A percentile compares a stretch with the other conserved stretches of the same genome.
Evolutionary conservation across 2,797 vertebrate genomes (phyloP).

Genomic region (Xyrichtys novacula): DNA sequence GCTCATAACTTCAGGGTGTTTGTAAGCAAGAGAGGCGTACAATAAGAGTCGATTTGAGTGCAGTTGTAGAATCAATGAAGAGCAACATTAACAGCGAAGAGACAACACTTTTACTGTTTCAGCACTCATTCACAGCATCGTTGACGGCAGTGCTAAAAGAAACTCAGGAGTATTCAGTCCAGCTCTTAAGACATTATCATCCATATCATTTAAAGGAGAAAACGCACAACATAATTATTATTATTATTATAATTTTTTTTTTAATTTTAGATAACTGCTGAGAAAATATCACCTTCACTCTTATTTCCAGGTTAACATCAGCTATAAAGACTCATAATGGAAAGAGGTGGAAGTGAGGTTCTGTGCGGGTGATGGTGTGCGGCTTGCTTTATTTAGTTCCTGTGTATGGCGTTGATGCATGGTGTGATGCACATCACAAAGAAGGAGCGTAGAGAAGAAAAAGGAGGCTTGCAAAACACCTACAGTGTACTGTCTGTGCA

Average conservation of each 20-base stretch:
- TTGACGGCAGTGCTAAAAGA: neutral
- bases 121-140: conserved; percentile 19
- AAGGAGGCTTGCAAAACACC: conserved; percentile 3
- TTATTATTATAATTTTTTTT: too few species aligned
- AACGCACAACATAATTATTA: neutral
- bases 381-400: conserved; percentile 59
- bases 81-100: conserved; percentile 35
- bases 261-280: conserved; percentile 1
- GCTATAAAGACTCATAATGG: conserved; percentile 40
- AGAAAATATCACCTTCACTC: conserved; percentile 11
- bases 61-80: conserved; percentile 48
- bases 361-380: conserved; percentile 14
- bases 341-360: conserved; percentile 44
- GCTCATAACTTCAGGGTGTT: conserved; percentile 43
- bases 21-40: conserved; percentile 35
- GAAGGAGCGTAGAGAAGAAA: conserved; percentile 3
- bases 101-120: neutral
- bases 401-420: conserved; percentile 35
- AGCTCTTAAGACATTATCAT: conserved; percentile 4
- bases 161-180: neutral
- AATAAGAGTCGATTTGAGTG: conserved; percentile 54
- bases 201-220: neutral
- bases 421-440: conserved; percentile 24
- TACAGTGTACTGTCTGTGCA: neutral
- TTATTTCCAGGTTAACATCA: conserved; percentile 33